Base-by-base conservation (phyloP, 2,113 vertebrate species). In the Seriola aureovittata region DNA sequence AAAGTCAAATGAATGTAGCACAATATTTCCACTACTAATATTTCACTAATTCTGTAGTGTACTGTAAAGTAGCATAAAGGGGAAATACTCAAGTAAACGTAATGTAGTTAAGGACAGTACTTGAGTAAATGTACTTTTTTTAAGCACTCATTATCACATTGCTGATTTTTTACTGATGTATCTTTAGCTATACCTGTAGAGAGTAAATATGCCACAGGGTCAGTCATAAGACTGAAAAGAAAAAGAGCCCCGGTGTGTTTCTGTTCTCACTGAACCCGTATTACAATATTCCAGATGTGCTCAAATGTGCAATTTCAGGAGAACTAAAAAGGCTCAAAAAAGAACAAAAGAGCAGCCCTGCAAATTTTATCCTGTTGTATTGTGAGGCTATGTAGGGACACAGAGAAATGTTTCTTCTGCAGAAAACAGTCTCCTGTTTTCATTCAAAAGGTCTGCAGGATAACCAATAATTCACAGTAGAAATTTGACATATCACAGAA, bases 241-340 rank as follows among this genome's bases (percentile, higher is more conserved):
- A 74, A 82, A 59, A 32, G 6, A 23, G 48, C 16, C 48, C 23
- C 10, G 12, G 29, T 76, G 50, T 83, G 58, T 62, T 60, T 80
- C 10, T 75, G 19, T n/a, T 68, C 55, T 72, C 48, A 46, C 34
- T 66, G 23, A 76, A 73, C 25, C 32, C 8, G 25, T 55, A 64
- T 77, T 23, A 17, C 64, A 57, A 75, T 76, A 64, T 70, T 81
- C 75, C 81, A 86, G 67, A 77, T 84, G 84, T 80, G 55, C 29
- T 38, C 42, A n/a, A 52, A 66, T 59, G 23, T 57, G 32, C 42
- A 36, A 34, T 68, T 80, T 70, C 55, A 36, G 70, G 11, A 63
- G 32, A 83, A 66, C 29, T 65, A 25, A 82, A 60, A 48, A 3
- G 34, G 32, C 17, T 65, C 14, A 46, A 57, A 46, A 78, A 60